These are phyloP conservation scores for Hymenochirus boettgeri DNA, from an alignment of 2,113 vertebrate genomes.

Conservation along the genomic window DNA sequence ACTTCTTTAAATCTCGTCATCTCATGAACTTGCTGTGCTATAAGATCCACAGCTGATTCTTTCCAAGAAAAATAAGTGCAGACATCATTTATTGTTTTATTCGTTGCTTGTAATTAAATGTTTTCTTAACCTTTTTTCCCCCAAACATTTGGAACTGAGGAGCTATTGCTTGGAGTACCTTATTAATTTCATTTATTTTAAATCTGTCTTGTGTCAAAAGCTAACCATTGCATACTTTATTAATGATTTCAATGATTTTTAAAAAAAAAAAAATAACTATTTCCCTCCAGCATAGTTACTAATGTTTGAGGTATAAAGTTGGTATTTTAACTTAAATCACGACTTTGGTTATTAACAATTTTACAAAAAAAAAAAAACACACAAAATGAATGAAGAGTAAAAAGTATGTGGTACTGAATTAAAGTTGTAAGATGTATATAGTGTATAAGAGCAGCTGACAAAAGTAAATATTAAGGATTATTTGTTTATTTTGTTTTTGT, in stretches of 20 bases:
- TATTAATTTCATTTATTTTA: conserved; percentile 36
- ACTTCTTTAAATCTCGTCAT: conserved; percentile 84
- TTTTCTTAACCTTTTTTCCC: conserved; percentile 45
- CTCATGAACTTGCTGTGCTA: conserved; percentile 95
- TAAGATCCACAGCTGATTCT: conserved; percentile 74
- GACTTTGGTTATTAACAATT: conserved; percentile 63
- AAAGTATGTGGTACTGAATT: conserved; percentile 48
- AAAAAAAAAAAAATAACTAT: too few species aligned
- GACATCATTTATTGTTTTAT: conserved; percentile 73
- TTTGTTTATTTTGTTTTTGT: conserved; percentile 72
- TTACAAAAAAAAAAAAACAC: conserved; percentile 23
- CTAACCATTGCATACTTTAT: conserved; percentile 67
- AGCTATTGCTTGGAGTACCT: background rate
- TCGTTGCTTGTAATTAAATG: conserved; percentile 64
- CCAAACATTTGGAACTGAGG: conserved; percentile 55
- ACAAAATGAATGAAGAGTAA: conserved; percentile 52
- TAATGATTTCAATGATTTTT: too few species aligned
- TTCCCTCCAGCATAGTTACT: background rate
- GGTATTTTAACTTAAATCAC: conserved; percentile 70
- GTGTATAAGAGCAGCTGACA: conserved; percentile 66
- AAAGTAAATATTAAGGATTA: conserved; percentile 43
- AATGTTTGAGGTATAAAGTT: conserved; percentile 68
- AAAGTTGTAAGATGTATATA: conserved; percentile 50
- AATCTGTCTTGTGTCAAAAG: conserved; percentile 65
- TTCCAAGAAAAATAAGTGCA: conserved; percentile 62